Base-by-base conservation (phyloP, 2,797 vertebrate species). In the Fundulus diaphanus region DNA sequence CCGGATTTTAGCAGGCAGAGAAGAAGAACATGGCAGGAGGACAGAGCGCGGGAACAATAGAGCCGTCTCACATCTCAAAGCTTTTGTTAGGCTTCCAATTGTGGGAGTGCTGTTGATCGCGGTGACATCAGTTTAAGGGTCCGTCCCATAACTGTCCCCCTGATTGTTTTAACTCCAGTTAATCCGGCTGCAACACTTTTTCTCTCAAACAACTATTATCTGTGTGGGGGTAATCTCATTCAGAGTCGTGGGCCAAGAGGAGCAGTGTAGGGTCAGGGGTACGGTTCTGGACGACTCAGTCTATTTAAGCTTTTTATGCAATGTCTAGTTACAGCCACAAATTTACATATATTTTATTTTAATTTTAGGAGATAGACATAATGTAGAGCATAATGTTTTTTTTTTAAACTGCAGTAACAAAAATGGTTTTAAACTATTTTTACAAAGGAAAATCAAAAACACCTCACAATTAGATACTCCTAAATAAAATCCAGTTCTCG, bases 1-100 rank as follows among this genome's bases (percentile, higher is more conserved):
- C 84, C 82, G 72, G 79, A 91, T 91, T 88, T 87, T 82, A 90
- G 86, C 85, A 74, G 87, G 69, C 57, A 78, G 70, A 87, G 85
- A 87, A 88, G 85, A 86, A 77, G 80, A 90, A 82, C 80, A 78
- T 70, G 85, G 81, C 77, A 79, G 76, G 48, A 75, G 70, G 76
- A 81, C 61, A 77, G 78, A 59, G 49, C 27, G 67, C 35, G 76
- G 74, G 84, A 82, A 91, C 85, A 92, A 86, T 87, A 57, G 73
- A 73, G 76, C 49, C 33, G 75, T 54, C 78, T 68, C 80, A 57
- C 70, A 68, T 85, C 77, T 76, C 56, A 80, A 56, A 35, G 84
- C 84, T 68, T 86, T 82, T 86, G 78, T 89, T 83, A 85, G 81
- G 72, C 81, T 52, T 85, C 69, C 78, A 82, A 82, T 84, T 54